Evolutionary conservation across 2,888 invertebrate genomes (phyloP).

Genomic region (Pseudoips prasinana): DNA sequence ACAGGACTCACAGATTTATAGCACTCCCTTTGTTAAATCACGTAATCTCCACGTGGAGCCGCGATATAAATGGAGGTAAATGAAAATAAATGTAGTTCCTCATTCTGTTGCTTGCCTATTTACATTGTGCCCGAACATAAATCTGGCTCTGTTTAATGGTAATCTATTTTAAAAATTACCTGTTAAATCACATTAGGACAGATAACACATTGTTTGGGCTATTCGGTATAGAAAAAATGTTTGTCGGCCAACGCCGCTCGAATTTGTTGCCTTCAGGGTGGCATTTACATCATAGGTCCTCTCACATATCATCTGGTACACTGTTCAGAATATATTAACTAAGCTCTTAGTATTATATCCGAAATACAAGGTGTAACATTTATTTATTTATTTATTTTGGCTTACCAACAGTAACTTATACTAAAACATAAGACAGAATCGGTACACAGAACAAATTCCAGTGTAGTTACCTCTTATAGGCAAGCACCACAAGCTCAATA

Average conservation of each 20-base stretch:
- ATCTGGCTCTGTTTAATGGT: slow-evolving; percentile 71
- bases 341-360: slow-evolving; percentile 27
- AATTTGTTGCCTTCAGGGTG: slow-evolving; percentile 77
- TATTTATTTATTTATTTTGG: slow-evolving; percentile 24
- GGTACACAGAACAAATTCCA: too few species aligned
- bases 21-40: slow-evolving; percentile 79
- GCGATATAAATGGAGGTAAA: slow-evolving; percentile 79
- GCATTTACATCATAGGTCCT: slow-evolving; percentile 62
- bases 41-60: slow-evolving; percentile 81
- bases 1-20: slow-evolving; percentile 78
- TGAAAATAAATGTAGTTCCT: slow-evolving; percentile 82
- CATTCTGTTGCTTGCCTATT: slow-evolving; percentile 77
- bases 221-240: slow-evolving; percentile 70
- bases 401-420: too few species aligned
- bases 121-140: slow-evolving; percentile 71
- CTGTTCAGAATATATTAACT: slow-evolving; percentile 45
- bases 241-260: slow-evolving; percentile 64
- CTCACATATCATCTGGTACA: slow-evolving; percentile 59
- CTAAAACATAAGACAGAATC: too few species aligned
- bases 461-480: too few species aligned
- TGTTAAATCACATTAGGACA: slow-evolving; percentile 81
- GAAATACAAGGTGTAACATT: slow-evolving; percentile 20
- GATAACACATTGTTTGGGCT: slow-evolving; percentile 75
- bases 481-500: too few species aligned
- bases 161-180: slow-evolving; percentile 79